phyloP scores from a whole-genome alignment of 2,113 vertebrate genomes.

The Panthera uncia region DNA sequence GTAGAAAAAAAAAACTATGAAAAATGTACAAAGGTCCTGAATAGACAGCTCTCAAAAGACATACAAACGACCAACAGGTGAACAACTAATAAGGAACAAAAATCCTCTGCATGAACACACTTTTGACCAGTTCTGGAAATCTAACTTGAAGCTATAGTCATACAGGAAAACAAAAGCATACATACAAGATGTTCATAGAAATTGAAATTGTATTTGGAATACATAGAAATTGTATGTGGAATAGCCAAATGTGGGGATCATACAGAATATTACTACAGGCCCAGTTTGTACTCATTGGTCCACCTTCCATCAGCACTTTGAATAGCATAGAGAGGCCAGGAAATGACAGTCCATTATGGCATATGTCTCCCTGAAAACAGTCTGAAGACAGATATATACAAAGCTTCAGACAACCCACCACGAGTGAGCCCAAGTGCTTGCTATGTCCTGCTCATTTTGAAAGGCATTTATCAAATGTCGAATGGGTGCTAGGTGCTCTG shows the following conservation, averaged over 20 bases:
- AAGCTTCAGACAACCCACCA: neutral
- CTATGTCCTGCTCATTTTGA: neutral
- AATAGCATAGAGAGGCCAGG: neutral
- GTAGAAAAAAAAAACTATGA: neutral
- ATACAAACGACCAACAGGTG: neutral
- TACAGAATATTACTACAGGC: neutral
- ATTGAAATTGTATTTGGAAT: neutral
- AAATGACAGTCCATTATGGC: neutral
- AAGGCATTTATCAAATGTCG: neutral
- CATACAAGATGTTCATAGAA: neutral
- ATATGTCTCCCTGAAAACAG: neutral
- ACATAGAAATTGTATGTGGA: neutral
- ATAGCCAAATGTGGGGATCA: neutral
- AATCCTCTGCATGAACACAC: neutral
- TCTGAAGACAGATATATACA: neutral
- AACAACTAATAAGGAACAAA: neutral
- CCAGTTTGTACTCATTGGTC: neutral
- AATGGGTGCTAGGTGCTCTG: neutral
- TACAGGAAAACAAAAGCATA: neutral
- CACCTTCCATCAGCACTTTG: neutral
- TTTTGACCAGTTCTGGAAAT: neutral
- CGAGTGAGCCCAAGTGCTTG: accelerated
- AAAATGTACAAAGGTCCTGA: neutral
- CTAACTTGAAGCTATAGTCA: neutral
- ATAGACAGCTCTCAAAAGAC: neutral